Evolutionary conservation across 2,113 vertebrate genomes (phyloP).

Genomic region (Gymnocephalus cernua): DNA sequence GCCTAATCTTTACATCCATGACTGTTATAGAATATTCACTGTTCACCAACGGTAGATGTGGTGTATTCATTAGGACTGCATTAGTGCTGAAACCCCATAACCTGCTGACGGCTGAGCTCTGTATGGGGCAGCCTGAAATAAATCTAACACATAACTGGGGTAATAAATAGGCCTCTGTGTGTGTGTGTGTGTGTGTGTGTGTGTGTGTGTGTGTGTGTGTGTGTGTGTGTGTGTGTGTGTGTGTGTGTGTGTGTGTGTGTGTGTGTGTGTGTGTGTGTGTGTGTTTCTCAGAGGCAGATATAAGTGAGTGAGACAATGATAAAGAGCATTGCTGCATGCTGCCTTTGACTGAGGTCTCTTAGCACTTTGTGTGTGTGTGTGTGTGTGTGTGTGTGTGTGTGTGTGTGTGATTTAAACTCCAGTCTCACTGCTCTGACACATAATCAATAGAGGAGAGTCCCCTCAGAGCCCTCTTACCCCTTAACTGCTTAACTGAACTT

Average conservation of each 20-base stretch:
- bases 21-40: slow-evolving; percentile 57
- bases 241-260: no score
- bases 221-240: slow-evolving; percentile 37
- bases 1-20: slow-evolving; percentile 69
- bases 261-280: slow-evolving; percentile 54
- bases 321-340: slow-evolving; percentile 74
- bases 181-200: slow-evolving; percentile 36
- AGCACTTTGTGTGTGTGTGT: slow-evolving; percentile 61
- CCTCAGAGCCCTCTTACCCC: slow-evolving; percentile 95
- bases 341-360: slow-evolving; percentile 83
- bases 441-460: slow-evolving; percentile 96
- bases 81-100: slow-evolving; percentile 77
- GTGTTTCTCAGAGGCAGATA: slow-evolving; percentile 74
- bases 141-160: slow-evolving; percentile 81
- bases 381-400: slow-evolving; percentile 45
- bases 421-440: slow-evolving; percentile 93
- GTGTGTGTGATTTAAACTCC: slow-evolving; percentile 89
- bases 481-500: slow-evolving; percentile 99
- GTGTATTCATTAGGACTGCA: slow-evolving; percentile 79
- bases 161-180: slow-evolving; percentile 75
- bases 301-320: slow-evolving; percentile 82
- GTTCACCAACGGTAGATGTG: slow-evolving; percentile 64
- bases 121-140: slow-evolving; percentile 75
- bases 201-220: slow-evolving; percentile 57
- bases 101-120: slow-evolving; percentile 71